Percentiles rank a stretch among this genome's conserved stretches.
Conservation (phyloP, 2,797 vertebrate genomes). For the Sebastiscus albofasciatus region DNA sequence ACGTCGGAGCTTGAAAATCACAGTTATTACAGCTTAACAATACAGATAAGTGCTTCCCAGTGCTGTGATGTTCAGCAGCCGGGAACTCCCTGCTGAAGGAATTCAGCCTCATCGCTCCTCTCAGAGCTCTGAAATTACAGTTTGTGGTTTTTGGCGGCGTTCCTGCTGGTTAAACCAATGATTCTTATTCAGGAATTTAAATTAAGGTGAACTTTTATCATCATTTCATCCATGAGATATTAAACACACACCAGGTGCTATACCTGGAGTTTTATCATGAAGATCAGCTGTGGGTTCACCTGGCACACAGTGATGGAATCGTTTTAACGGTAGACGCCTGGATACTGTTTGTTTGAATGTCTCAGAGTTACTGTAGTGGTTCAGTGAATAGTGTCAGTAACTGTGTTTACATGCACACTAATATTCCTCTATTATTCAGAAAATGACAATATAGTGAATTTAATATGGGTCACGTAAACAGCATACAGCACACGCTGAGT, state of each 20-base stretch:
- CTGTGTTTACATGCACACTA: not conserved
- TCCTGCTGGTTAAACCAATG: not conserved
- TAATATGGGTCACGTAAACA: not conserved
- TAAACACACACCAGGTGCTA: not conserved
- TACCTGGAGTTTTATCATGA: not conserved
- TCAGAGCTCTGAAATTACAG: not conserved
- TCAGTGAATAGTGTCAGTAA: not conserved
- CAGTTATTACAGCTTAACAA: slow-evolving; percentile 14
- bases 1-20: slow-evolving; percentile 38
- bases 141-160: not conserved
- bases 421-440: not conserved
- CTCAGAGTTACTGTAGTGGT: not conserved
- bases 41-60: not conserved
- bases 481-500: not conserved
- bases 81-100: slow-evolving; percentile 2
- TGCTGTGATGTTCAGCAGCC: not conserved
- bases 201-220: not conserved
- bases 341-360: not conserved
- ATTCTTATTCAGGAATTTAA: not conserved
- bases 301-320: not conserved
- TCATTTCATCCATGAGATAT: not conserved
- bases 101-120: not conserved
- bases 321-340: not conserved
- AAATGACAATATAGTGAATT: not conserved
- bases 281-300: not conserved